A percentile compares a stretch with the other conserved stretches of the same genome.
Conservation (phyloP, 1,140 invertebrate genomes). For the Pemphigus obesinymphae region DNA sequence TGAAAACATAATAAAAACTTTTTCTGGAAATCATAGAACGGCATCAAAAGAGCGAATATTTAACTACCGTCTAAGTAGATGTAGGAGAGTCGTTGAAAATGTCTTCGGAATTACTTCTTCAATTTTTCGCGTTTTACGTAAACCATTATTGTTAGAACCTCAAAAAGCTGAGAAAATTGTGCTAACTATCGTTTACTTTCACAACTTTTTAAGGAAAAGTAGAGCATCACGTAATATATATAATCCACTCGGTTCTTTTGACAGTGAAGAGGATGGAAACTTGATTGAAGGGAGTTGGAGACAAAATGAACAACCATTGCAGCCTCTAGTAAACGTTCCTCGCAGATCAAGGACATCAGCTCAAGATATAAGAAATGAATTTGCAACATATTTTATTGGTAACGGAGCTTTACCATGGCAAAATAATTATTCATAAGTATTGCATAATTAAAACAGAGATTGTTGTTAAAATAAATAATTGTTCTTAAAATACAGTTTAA, state of each 20-base stretch:
- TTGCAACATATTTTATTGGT: not conserved
- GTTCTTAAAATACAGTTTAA: too few species aligned
- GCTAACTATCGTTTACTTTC: not conserved
- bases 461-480: too few species aligned
- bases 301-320: not conserved
- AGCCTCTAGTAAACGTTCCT: not conserved
- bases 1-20: conserved; percentile 53
- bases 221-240: not conserved
- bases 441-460: too few species aligned
- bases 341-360: not conserved
- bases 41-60: conserved; percentile 49
- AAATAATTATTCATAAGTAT: not conserved
- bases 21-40: conserved; percentile 52
- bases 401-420: not conserved
- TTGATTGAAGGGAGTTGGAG: not conserved
- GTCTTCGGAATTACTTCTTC: conserved; percentile 54
- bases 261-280: not conserved
- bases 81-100: conserved; percentile 54
- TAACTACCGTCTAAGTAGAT: conserved; percentile 51
- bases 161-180: conserved; percentile 47
- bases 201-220: conserved; percentile 12
- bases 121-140: conserved; percentile 51
- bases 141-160: conserved; percentile 47
- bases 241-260: not conserved
- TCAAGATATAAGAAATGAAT: not conserved